Conservation (phyloP, 2,113 vertebrate genomes). For the Sebastes fasciatus region DNA sequence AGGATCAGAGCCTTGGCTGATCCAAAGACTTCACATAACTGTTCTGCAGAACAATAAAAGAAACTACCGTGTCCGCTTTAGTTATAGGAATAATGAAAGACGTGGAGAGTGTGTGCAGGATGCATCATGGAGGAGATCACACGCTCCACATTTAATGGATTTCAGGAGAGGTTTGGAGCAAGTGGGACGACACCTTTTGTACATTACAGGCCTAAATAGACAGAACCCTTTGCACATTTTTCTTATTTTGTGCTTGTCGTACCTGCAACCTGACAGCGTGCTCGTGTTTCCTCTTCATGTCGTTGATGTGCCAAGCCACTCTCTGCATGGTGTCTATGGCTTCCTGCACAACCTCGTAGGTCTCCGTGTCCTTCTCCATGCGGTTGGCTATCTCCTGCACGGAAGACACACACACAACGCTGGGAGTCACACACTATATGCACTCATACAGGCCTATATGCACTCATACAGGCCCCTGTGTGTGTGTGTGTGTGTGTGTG, state of each 20-base stretch:
- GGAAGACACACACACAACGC: constrained; percentile 1
- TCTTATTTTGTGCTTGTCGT: constrained; percentile 38
- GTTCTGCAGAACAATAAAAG: constrained; percentile 41
- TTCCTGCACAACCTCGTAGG: constrained; percentile 95
- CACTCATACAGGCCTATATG: constrained; percentile 1
- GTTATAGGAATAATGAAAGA: constrained; percentile 1
- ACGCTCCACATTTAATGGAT: neutral
- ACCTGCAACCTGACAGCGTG: constrained; percentile 95
- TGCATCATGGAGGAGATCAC: neutral
- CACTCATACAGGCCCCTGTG: neutral
- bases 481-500: constrained; percentile 25
- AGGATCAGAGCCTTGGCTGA: constrained; percentile 45
- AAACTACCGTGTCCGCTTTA: constrained; percentile 29
- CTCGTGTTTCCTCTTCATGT: constrained; percentile 99
- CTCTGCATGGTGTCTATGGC: constrained; percentile 99
- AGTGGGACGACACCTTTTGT: neutral
- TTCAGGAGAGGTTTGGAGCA: neutral
- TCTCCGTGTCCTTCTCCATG: constrained; percentile 96
- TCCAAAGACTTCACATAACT: constrained; percentile 51
- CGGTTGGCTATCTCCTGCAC: constrained; percentile 96
- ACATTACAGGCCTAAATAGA: neutral
- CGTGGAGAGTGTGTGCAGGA: neutral
- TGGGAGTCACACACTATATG: neutral
- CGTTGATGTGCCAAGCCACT: constrained; percentile 99
- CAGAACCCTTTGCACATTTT: neutral